phyloP scores from a whole-genome alignment of 2,113 vertebrate genomes.

The Phyllostomus hastatus region DNA sequence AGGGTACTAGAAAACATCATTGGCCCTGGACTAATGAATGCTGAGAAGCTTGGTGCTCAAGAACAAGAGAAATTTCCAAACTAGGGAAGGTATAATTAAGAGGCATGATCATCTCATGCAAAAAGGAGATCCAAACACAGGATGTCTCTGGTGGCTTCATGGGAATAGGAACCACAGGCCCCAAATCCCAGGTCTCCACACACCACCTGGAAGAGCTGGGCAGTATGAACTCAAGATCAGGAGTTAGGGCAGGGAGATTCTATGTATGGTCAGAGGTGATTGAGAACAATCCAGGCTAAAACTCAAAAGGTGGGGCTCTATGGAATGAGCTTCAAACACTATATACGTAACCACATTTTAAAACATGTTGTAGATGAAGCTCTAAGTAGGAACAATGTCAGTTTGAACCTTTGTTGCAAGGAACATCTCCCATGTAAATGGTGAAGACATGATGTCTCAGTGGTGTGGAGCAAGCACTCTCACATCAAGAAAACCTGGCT shows the following conservation, averaged over 20 bases:
- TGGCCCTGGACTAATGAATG: not conserved
- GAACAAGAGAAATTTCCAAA: not conserved
- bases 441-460: not conserved
- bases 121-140: not conserved
- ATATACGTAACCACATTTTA: not conserved
- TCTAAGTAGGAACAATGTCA: not conserved
- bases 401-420: not conserved
- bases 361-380: not conserved
- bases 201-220: not conserved
- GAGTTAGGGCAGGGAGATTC: not conserved
- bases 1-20: not conserved
- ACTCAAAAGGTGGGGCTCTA: not conserved
- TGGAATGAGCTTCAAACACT: not conserved
- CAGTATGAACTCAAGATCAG: not conserved
- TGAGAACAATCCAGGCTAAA: slow-evolving; percentile 11
- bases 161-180: not conserved
- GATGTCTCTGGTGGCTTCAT: not conserved
- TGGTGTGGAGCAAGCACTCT: not conserved
- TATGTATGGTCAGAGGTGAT: not conserved
- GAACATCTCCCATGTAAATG: not conserved
- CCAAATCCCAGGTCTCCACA: not conserved
- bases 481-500: not conserved
- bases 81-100: not conserved
- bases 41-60: not conserved
- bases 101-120: not conserved